These are phyloP conservation scores for Arremon brunneinucha DNA, from an alignment of 2,797 vertebrate genomes.

Conservation along the genomic window DNA sequence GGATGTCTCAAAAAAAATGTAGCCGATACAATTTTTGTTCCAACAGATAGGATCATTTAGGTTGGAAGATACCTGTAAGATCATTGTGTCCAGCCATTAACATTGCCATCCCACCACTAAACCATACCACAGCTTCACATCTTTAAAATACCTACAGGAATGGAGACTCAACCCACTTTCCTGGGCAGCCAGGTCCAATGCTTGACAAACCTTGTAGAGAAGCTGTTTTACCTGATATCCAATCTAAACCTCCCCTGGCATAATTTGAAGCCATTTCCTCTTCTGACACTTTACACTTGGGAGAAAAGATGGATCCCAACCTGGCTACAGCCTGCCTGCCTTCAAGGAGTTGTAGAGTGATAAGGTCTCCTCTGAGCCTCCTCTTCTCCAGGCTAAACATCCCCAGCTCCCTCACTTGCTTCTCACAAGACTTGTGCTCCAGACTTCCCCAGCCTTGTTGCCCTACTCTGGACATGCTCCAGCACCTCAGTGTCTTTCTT, in stretches of 20 bases:
- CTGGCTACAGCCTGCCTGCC: background rate
- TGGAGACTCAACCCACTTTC: background rate
- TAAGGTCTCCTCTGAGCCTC: background rate
- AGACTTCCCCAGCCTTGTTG: background rate
- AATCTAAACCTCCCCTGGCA: background rate
- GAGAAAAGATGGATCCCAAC: background rate
- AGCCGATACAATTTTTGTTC: background rate
- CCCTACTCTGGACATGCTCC: fast-evolving
- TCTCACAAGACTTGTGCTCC: background rate
- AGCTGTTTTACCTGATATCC: background rate
- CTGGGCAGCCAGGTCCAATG: background rate
- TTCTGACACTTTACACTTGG: fast-evolving
- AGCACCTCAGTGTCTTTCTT: background rate
- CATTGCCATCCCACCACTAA: background rate
- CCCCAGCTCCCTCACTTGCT: background rate
- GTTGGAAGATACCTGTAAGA: background rate
- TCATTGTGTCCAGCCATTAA: background rate
- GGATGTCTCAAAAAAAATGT: background rate
- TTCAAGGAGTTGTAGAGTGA: background rate
- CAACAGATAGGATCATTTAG: background rate
- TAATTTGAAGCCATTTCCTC: background rate
- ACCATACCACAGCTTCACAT: background rate
- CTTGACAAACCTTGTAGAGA: background rate
- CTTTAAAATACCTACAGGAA: background rate
- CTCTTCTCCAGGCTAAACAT: background rate